Evolutionary conservation across 2,797 vertebrate species (phyloP).

Genomic region (Danio aesculapii): DNA sequence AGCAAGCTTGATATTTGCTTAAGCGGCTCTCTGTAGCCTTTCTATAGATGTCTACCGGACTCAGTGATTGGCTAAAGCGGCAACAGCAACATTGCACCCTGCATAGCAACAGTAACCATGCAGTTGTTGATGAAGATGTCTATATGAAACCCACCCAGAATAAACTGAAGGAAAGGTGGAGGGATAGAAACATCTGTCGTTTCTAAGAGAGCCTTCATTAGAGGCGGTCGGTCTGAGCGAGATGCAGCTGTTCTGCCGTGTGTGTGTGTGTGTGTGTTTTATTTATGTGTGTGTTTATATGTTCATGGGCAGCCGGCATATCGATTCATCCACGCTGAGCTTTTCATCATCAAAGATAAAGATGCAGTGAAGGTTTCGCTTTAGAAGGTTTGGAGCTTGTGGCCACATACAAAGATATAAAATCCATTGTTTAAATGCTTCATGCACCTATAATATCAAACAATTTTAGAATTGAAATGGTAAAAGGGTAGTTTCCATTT

Average conservation of each 20-base stretch:
- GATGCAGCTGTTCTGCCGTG: conserved; percentile 11
- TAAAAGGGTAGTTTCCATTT: no score
- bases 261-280: conserved; percentile 29
- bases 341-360: conserved; percentile 68
- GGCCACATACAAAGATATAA: conserved; percentile 39
- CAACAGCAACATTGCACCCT: conserved; percentile 72
- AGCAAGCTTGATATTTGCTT: conserved; percentile 72
- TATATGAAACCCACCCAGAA: conserved; percentile 61
- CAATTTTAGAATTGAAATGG: no score
- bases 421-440: background rate
- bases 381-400: conserved; percentile 25
- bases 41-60: conserved; percentile 73
- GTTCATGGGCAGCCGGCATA: conserved; percentile 27
- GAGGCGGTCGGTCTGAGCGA: background rate
- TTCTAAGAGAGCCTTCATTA: conserved; percentile 23
- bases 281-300: conserved; percentile 39
- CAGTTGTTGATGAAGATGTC: conserved; percentile 71
- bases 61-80: conserved; percentile 75
- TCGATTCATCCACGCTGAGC: conserved; percentile 56
- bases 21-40: conserved; percentile 77
- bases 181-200: conserved; percentile 19
- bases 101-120: conserved; percentile 86
- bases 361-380: conserved; percentile 46
- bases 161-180: conserved; percentile 67
- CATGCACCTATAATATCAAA: background rate